Evolutionary conservation across 1,140 invertebrate species (phyloP).

Genomic region (Bombus sylvicola): DNA sequence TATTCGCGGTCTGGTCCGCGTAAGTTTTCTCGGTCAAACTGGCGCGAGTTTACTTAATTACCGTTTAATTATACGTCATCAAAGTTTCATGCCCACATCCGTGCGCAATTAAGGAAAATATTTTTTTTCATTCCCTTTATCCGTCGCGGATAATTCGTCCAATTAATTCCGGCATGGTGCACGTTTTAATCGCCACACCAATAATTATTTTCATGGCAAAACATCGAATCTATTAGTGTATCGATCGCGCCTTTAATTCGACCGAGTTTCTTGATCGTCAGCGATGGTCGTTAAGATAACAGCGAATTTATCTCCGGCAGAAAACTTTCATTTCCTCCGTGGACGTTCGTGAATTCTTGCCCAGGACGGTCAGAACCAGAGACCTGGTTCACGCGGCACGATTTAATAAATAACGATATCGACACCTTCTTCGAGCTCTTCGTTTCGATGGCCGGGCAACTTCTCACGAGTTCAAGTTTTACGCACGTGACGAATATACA

Average conservation of each 20-base stretch:
- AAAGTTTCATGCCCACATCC: slow-evolving; percentile 20
- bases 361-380: background rate
- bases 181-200: background rate
- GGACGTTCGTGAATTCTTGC: background rate
- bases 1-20: background rate
- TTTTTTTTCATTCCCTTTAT: background rate
- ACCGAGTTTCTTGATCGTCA: background rate
- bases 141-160: slow-evolving; percentile 2
- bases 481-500: background rate
- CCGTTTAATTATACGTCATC: slow-evolving; percentile 19
- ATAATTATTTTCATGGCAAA: slow-evolving; percentile 18
- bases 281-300: slow-evolving; percentile 39
- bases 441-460: background rate
- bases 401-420: slow-evolving; percentile 41
- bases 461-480: background rate
- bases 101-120: slow-evolving; percentile 12
- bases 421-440: background rate
- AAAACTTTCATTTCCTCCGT: slow-evolving; percentile 31
- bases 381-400: background rate
- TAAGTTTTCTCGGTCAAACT: background rate
- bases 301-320: slow-evolving; percentile 25
- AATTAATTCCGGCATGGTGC: slow-evolving; percentile 5
- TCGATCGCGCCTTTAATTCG: background rate
- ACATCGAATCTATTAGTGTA: slow-evolving; percentile 1
- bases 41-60: slow-evolving; percentile 22